Base-by-base conservation (phyloP, 1,140 invertebrate species). In the Philopotamus ludificatus region DNA sequence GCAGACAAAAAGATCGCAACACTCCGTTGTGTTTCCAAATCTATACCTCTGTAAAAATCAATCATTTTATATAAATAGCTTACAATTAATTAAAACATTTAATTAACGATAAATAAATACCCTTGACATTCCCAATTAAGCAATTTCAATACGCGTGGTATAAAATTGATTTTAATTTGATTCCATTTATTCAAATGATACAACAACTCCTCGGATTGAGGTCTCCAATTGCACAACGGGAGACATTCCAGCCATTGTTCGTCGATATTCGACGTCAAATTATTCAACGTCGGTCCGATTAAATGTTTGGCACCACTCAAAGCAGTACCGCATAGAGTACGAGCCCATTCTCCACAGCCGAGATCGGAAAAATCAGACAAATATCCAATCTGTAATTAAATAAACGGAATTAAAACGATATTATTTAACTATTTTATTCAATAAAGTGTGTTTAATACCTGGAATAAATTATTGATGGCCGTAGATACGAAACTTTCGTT, bases 341-440 rank as follows among this genome's bases (percentile, higher is more conserved):
- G 54, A 2, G 68, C 68, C 68, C 68, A 70, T 50, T 70, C 68
- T 2, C 68, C 68, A 57, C 65, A 70, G 9, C 65, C 60, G 2
- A 61, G 45, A 4, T 67, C 65, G 9, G 65, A 55, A 54, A 67
- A 67, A 45, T 70, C 68, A 12, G 68, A 70, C 10, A 59, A 1
- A 25, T 62, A 70, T 1, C 68, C 68, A 51, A 65, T 66, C 68
- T 70, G 21, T 7, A 68, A 34, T 34, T 7, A 34, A 67, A 53
- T 41, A 28, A 7, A 54, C 16, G 7, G 9, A 20, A 49, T 49
- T 8, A 49, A 49, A 7, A 49, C 7, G 7, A 39, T 8, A 39
- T 39, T 7, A 39, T 8, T 8, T 39, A 39, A 39, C 7, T 8
- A 39, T 47, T 47, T 9, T 7, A 7, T 9, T 9, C 8, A 51